Conservation (phyloP, 1,140 invertebrate species). For the Bombus polaris region DNA sequence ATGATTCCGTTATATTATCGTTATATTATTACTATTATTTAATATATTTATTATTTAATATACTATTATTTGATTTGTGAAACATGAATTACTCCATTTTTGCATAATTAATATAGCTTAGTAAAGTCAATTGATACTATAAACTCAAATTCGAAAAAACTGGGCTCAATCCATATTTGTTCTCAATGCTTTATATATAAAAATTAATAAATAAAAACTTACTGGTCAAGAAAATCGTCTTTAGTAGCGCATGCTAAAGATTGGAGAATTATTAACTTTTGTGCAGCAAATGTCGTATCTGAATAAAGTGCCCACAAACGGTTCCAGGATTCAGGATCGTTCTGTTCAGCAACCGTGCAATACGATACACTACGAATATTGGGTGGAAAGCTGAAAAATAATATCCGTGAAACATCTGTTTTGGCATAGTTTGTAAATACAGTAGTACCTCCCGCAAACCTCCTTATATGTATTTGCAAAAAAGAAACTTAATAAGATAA, state of each 20-base stretch:
- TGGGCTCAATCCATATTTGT: not conserved
- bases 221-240: constrained; percentile 78
- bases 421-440: not conserved
- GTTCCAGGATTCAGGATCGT: constrained; percentile 40
- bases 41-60: no score
- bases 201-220: constrained; percentile 57
- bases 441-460: not conserved
- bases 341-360: constrained; percentile 59
- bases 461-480: no score
- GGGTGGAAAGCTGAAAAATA: constrained; percentile 82
- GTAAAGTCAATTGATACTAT: no score
- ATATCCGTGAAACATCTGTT: not conserved
- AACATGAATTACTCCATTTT: no score
- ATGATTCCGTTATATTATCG: no score
- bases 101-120: no score
- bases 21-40: no score
- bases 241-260: constrained; percentile 84
- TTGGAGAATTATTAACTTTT: constrained; percentile 84
- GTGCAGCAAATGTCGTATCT: constrained; percentile 79
- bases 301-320: constrained; percentile 59
- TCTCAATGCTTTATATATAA: no score
- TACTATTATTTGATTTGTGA: no score
- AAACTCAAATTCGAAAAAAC: no score
- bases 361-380: constrained; percentile 83
- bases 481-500: no score